Conservation (phyloP, 1,140 invertebrate genomes). For the Diorhabda carinulata region DNA sequence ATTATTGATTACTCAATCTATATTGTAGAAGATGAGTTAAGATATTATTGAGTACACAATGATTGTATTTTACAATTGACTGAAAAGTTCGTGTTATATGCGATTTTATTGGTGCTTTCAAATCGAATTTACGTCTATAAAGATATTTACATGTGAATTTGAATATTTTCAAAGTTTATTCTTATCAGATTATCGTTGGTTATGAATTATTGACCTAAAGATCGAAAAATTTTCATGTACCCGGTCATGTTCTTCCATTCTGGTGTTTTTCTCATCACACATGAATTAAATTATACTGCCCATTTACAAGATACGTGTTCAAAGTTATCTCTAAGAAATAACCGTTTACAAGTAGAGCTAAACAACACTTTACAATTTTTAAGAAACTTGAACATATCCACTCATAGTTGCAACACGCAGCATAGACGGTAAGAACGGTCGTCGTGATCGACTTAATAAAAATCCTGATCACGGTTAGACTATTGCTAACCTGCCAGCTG, state of each 20-base stretch:
- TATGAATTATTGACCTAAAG: too few species aligned
- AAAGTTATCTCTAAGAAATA: conserved; percentile 17
- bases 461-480: conserved; percentile 28
- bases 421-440: conserved; percentile 26
- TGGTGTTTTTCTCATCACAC: background rate
- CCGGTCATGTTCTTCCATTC: background rate
- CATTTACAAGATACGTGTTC: conserved; percentile 18
- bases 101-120: too few species aligned
- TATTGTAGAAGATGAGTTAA: too few species aligned
- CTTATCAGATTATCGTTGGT: too few species aligned
- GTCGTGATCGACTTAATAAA: conserved; percentile 27
- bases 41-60: too few species aligned
- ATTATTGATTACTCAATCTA: too few species aligned
- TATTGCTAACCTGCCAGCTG: conserved; percentile 25
- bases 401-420: conserved; percentile 29
- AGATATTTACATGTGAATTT: too few species aligned
- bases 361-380: conserved; percentile 22
- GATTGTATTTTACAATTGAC: too few species aligned
- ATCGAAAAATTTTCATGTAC: too few species aligned
- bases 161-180: too few species aligned
- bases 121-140: too few species aligned
- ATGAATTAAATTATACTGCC: conserved; percentile 15
- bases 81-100: too few species aligned
- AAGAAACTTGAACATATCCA: conserved; percentile 24
- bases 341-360: conserved; percentile 22